These are phyloP conservation scores for Chaetorhynchus papuensis DNA, from an alignment of 2,113 vertebrate genomes.

Conservation along the genomic window DNA sequence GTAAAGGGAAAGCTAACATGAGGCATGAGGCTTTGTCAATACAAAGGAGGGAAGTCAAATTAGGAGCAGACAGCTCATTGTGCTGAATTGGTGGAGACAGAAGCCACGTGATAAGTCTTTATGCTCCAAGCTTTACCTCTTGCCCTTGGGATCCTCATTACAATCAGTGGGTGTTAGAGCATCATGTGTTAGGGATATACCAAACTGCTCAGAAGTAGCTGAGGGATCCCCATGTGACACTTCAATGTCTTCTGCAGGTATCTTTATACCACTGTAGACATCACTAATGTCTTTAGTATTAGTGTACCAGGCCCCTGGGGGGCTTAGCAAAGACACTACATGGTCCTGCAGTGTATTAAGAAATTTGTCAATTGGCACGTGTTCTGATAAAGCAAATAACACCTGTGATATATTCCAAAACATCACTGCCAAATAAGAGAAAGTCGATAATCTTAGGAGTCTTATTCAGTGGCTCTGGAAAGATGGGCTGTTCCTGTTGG, in stretches of 20 bases:
- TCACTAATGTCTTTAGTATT: not conserved
- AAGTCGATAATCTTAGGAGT: not conserved
- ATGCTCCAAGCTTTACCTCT: not conserved
- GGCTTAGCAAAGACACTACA: not conserved
- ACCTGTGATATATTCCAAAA: not conserved
- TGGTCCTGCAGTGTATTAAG: not conserved
- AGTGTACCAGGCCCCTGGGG: not conserved
- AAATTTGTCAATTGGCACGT: not conserved
- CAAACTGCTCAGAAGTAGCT: not conserved
- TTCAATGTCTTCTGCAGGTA: not conserved
- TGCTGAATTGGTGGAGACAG: not conserved
- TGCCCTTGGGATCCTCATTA: not conserved
- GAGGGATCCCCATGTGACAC: not conserved
- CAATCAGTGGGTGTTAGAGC: not conserved
- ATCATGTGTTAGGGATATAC: not conserved
- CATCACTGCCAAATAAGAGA: not conserved
- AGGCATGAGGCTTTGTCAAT: not conserved
- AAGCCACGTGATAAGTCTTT: accelerated
- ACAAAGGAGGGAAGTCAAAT: not conserved
- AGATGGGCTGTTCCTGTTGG: not conserved
- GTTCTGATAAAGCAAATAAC: not conserved
- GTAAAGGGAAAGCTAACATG: not conserved
- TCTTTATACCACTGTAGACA: not conserved
- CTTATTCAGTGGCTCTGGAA: not conserved
- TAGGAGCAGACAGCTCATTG: not conserved